These are phyloP conservation scores for Vandiemenella viatica DNA, from an alignment of 2,888 invertebrate species.

Conservation along the genomic window DNA sequence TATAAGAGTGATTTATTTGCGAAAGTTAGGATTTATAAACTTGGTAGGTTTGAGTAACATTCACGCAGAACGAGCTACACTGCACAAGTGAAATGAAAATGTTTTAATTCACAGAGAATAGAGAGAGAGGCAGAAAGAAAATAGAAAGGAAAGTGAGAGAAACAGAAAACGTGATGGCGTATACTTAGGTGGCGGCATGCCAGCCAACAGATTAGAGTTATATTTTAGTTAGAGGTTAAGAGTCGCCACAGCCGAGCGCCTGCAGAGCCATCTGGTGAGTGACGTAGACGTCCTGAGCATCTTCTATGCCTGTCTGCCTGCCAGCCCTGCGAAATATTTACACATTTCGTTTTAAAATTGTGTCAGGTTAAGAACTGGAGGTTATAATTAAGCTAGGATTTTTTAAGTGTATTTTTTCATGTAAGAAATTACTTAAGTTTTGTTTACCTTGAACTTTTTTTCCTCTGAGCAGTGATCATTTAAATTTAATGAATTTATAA, in stretches of 20 bases:
- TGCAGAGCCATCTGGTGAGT: background rate
- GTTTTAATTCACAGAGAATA: background rate
- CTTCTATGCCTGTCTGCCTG: conserved; percentile 1
- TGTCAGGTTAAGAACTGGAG: background rate
- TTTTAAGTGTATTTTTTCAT: background rate
- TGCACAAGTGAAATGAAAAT: background rate
- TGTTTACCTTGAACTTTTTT: too few relatives aligned
- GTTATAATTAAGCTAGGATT: background rate
- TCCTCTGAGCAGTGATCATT: too few relatives aligned
- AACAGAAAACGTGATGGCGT: background rate
- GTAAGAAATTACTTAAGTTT: background rate
- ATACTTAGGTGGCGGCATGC: background rate
- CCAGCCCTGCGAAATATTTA: conserved; percentile 16
- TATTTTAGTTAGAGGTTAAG: background rate
- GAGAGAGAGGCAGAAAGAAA: too few relatives aligned
- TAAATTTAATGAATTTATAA: too few relatives aligned
- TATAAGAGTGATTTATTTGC: too few relatives aligned
- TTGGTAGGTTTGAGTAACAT: too few relatives aligned
- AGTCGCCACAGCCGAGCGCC: background rate
- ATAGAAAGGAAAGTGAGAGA: background rate
- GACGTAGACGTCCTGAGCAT: background rate
- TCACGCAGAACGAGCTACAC: background rate
- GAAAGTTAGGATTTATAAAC: too few relatives aligned
- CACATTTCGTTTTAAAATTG: conserved; percentile 12
- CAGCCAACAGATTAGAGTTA: background rate